phyloP scores from a whole-genome alignment of 2,113 vertebrate genomes.

The Eleginops maclovinus region DNA sequence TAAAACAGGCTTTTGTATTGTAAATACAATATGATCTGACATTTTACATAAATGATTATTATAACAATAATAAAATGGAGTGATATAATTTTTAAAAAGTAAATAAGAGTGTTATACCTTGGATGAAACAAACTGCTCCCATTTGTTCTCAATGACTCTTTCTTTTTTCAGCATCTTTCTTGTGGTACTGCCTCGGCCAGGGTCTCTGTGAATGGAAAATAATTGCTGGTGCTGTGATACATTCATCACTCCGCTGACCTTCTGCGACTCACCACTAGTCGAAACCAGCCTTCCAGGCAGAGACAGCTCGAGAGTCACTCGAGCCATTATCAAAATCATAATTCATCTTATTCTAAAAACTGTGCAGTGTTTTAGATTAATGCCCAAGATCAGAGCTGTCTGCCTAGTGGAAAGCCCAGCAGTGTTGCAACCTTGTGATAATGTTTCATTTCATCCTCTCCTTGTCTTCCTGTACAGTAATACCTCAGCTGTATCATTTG shows the following conservation, averaged over 20 bases:
- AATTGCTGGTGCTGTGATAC: conserved; percentile 26
- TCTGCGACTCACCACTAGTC: conserved; percentile 21
- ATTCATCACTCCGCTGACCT: conserved; percentile 60
- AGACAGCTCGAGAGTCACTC: conserved; percentile 48
- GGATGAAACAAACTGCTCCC: conserved; percentile 80
- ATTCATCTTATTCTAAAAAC: conserved; percentile 64
- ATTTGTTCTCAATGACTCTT: conserved; percentile 77
- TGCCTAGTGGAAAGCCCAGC: conserved; percentile 47
- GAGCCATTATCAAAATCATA: conserved; percentile 70
- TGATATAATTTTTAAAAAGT: neutral
- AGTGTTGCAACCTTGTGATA: conserved; percentile 70
- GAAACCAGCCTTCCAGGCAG: conserved; percentile 42
- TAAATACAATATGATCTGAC: neutral
- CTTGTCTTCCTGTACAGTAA: conserved; percentile 71
- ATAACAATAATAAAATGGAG: neutral
- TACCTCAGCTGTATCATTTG: conserved; percentile 74
- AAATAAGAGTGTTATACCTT: conserved; percentile 48
- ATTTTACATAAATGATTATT: neutral
- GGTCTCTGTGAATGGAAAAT: conserved; percentile 79
- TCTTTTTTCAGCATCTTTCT: conserved; percentile 80
- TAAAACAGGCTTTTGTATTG: neutral
- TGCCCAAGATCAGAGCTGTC: conserved; percentile 36
- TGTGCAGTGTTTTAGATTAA: conserved; percentile 57
- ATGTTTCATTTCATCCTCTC: conserved; percentile 77
- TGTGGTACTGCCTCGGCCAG: conserved; percentile 78